A percentile compares a stretch with the other conserved stretches of the same genome.
Evolutionary conservation across 2,888 invertebrate species (phyloP).

Genomic region (Catotricha subobsoleta): DNA sequence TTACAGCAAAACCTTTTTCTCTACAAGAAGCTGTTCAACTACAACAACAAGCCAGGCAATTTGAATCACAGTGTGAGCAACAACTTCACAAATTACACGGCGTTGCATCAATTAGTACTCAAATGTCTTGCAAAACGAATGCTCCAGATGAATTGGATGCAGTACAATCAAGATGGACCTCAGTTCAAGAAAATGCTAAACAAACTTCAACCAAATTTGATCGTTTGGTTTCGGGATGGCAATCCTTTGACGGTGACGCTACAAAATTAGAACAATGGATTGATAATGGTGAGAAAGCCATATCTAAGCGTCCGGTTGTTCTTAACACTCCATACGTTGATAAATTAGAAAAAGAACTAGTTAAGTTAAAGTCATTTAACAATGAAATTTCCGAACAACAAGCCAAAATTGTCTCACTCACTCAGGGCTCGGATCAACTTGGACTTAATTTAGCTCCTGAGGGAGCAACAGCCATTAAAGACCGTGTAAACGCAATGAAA

Average conservation of each 20-base stretch:
- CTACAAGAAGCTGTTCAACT: slow-evolving; percentile 67
- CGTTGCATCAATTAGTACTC: slow-evolving; percentile 53
- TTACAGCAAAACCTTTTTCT: slow-evolving; percentile 48
- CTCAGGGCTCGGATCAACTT: slow-evolving; percentile 63
- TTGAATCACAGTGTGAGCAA: slow-evolving; percentile 60
- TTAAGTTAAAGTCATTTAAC: slow-evolving; percentile 59
- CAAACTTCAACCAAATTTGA: slow-evolving; percentile 65
- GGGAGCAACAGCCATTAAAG: slow-evolving; percentile 52
- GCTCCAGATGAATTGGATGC: slow-evolving; percentile 73
- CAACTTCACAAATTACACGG: slow-evolving; percentile 57
- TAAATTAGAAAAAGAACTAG: slow-evolving; percentile 57
- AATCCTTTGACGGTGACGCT: slow-evolving; percentile 59
- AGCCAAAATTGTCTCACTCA: slow-evolving; percentile 59
- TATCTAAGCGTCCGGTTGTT: slow-evolving; percentile 39
- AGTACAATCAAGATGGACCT: slow-evolving; percentile 66
- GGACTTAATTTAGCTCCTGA: slow-evolving; percentile 61
- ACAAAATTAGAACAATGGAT: slow-evolving; percentile 65
- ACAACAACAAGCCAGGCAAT: slow-evolving; percentile 49
- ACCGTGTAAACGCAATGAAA: slow-evolving; percentile 55
- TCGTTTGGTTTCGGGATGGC: slow-evolving; percentile 62
- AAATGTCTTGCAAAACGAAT: slow-evolving; percentile 54
- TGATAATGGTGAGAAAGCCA: slow-evolving; percentile 41
- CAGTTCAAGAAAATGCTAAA: slow-evolving; percentile 59
- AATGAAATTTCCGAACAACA: slow-evolving; percentile 75
- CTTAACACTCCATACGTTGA: slow-evolving; percentile 52